Evolutionary conservation across 53 echinoderm and acorn worm species (phyloP), one percentile per base, ranked within the genome.

Genomic region (Apostichopus leukothele): DNA sequence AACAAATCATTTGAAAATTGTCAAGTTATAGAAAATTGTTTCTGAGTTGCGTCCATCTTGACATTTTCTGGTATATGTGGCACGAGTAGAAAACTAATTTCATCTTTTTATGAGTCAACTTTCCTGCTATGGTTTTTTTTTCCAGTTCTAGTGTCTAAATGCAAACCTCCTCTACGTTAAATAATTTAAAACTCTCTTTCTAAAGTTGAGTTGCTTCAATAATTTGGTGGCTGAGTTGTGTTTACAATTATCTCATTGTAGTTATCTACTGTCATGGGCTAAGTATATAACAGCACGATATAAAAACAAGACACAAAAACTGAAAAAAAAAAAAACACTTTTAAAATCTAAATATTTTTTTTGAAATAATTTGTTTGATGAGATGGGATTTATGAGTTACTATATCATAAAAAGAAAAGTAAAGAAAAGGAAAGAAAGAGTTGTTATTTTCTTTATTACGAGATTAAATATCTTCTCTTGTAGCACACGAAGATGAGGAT

Each of bases 401-500:
- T 19, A 19, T 71, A 63, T 13, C 4, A 63, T 13, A 63, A 63
- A 63, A 61, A 63, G 16, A 0, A 39, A 39, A 39, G 2, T 3
- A 39, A 39, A 39, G 39, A 39, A 39, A 71, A 71, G 18, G 7
- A 71, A 79, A 79, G 12, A 81, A 9, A 8, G 53, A 79, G 54
- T 55, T 57, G 81, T 81, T 54, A 11, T 51, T 81, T 54, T 25
- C 55, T 22, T 59, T 81, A 14, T 80, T 81, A n/a, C 54, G 53
- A 51, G 53, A 13, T 81, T 54, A 81, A 81, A 81, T 81, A 81
- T 81, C 81, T 81, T 54, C 59, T 81, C 81, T 81, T 81, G 81
- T 81, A 81, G 81, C 81, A 81, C 81, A 81, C 81, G 59, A 81
- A 59, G 22, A 22, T 11, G 81, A 81, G 81, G 81, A 81, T 81